phyloP scores from a whole-genome alignment of 2,797 vertebrate genomes.

The Halcyon badia region DNA sequence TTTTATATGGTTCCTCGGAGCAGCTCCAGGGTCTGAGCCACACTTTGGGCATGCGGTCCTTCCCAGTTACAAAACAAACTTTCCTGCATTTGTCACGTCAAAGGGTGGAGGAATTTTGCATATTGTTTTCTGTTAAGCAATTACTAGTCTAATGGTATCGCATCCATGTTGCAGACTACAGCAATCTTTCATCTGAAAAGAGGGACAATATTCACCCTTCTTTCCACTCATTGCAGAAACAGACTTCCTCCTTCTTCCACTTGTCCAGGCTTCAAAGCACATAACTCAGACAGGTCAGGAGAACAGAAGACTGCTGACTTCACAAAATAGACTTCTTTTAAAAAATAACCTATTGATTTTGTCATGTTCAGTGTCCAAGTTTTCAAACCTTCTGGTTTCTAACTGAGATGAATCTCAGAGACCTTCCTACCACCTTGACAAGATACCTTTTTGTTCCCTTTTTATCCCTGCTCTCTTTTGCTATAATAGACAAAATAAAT shows the following conservation, averaged over 20 bases:
- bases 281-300: background rate
- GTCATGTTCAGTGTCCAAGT: background rate
- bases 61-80: conserved; percentile 21
- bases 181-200: background rate
- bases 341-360: background rate
- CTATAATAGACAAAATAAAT: background rate
- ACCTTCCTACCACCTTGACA: background rate
- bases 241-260: background rate
- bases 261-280: background rate
- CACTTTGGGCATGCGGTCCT: background rate
- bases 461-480: background rate
- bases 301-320: background rate
- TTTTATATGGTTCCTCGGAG: background rate
- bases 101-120: background rate
- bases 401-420: background rate
- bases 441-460: background rate
- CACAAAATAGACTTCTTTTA: background rate
- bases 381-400: background rate
- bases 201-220: background rate
- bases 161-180: background rate
- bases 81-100: background rate
- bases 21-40: conserved; percentile 18
- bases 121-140: background rate
- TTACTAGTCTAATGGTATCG: background rate
- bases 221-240: background rate